Percentiles rank a stretch among this genome's conserved stretches.
Conservation (phyloP, 1,140 invertebrate species). For the Zaprionus inermis region DNA sequence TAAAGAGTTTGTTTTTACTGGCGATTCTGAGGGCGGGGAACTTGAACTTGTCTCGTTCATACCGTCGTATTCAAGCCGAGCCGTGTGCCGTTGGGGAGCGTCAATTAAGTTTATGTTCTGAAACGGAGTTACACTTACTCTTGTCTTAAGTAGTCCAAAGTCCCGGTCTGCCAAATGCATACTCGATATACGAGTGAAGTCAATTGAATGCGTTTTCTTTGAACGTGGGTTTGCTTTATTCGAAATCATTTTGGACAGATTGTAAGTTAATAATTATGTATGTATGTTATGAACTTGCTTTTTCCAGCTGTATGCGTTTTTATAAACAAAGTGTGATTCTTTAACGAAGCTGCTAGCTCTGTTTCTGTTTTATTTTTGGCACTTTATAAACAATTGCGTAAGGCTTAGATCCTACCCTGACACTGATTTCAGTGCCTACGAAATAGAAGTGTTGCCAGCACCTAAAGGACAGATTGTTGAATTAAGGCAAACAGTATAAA, state of each 20-base stretch:
- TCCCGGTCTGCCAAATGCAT: conserved; percentile 13
- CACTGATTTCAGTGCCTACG: no score
- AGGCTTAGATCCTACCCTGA: no score
- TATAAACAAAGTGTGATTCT: no score
- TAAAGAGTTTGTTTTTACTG: neutral
- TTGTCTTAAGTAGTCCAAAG: conserved; percentile 47
- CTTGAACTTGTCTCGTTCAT: neutral
- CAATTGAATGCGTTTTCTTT: neutral
- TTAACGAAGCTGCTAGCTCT: neutral
- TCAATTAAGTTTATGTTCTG: conserved; percentile 19
- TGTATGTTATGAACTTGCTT: neutral
- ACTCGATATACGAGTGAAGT: neutral
- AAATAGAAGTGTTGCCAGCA: no score
- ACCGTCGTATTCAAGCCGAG: conserved; percentile 34
- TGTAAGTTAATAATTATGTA: neutral
- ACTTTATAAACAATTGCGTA: neutral
- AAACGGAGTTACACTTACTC: conserved; percentile 42
- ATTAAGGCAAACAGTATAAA: no score
- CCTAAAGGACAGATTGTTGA: no score
- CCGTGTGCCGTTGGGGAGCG: conserved; percentile 16
- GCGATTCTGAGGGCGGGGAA: neutral
- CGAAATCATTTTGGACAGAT: neutral
- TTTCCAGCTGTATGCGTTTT: neutral
- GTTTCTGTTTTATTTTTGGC: neutral
- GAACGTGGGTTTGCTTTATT: neutral